These are phyloP conservation scores for Esox niger DNA, from an alignment of 2,113 vertebrate genomes.

Conservation along the genomic window DNA sequence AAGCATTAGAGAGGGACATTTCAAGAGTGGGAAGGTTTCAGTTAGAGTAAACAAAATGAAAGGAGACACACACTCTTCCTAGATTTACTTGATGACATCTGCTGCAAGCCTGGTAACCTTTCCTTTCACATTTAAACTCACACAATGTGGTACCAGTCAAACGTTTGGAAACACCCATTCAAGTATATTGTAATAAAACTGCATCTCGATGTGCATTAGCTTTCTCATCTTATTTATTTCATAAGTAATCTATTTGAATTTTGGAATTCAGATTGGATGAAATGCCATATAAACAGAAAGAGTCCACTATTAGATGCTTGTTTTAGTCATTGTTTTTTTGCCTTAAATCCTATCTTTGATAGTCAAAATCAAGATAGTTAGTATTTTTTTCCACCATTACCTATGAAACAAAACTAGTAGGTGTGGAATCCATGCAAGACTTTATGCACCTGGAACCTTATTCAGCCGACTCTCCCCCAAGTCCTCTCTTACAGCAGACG, in stretches of 20 bases:
- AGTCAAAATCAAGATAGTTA: too few species aligned
- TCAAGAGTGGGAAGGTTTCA: conserved; percentile 22
- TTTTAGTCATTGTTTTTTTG: too few species aligned
- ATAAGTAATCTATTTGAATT: too few species aligned
- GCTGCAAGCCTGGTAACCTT: not conserved
- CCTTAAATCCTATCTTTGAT: too few species aligned
- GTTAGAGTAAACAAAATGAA: conserved; percentile 20
- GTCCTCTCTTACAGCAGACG: too few species aligned
- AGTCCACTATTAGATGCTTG: too few species aligned
- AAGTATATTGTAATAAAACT: conserved; percentile 7
- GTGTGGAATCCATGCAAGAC: too few species aligned
- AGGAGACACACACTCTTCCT: conserved; percentile 5
- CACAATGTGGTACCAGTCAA: not conserved
- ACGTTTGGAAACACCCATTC: not conserved
- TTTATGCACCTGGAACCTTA: too few species aligned
- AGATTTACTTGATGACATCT: conserved; percentile 4
- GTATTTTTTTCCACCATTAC: conserved; percentile 5
- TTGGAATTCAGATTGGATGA: too few species aligned
- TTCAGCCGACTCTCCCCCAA: not conserved
- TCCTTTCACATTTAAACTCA: not conserved
- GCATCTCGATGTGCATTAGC: too few species aligned
- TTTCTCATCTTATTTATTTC: too few species aligned
- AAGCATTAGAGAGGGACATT: not conserved
- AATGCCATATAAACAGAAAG: too few species aligned
- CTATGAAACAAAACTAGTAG: not conserved